Percentiles rank a stretch among this genome's conserved stretches.
Evolutionary conservation across 2,888 invertebrate genomes (phyloP).

Genomic region (Ophraella communa): DNA sequence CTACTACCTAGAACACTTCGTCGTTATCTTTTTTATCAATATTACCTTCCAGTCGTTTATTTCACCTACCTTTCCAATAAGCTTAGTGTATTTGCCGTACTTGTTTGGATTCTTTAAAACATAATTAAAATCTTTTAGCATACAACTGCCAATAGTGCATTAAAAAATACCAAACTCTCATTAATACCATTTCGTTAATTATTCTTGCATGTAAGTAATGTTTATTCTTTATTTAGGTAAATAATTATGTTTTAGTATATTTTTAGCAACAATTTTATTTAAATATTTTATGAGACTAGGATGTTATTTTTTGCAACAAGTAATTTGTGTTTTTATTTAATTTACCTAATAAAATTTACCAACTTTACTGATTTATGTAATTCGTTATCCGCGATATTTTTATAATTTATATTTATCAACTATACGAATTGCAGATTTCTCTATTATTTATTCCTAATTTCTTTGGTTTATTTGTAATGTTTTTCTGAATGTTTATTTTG

Average conservation of each 20-base stretch:
- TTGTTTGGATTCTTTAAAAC: conserved; percentile 11
- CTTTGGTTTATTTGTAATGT: no score
- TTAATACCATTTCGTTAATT: background rate
- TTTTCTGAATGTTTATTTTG: no score
- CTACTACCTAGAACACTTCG: conserved; percentile 13
- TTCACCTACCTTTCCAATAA: conserved; percentile 16
- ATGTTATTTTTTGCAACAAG: background rate
- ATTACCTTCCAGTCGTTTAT: conserved; percentile 45
- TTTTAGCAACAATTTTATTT: background rate
- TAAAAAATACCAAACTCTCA: background rate
- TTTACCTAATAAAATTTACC: no score
- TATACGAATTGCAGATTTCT: no score
- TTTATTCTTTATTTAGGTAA: background rate
- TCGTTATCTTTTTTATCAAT: conserved; percentile 48
- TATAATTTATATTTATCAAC: no score
- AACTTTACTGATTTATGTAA: no score
- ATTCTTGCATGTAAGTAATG: background rate
- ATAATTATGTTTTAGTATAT: background rate
- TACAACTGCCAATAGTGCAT: background rate
- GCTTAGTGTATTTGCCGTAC: conserved; percentile 12
- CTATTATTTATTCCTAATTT: no score
- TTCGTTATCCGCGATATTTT: no score
- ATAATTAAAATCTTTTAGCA: conserved; percentile 4
- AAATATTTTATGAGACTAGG: no score
- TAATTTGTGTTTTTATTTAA: background rate